Base-by-base conservation (phyloP, 2,888 invertebrate genomes). In the Dryobota labecula region DNA sequence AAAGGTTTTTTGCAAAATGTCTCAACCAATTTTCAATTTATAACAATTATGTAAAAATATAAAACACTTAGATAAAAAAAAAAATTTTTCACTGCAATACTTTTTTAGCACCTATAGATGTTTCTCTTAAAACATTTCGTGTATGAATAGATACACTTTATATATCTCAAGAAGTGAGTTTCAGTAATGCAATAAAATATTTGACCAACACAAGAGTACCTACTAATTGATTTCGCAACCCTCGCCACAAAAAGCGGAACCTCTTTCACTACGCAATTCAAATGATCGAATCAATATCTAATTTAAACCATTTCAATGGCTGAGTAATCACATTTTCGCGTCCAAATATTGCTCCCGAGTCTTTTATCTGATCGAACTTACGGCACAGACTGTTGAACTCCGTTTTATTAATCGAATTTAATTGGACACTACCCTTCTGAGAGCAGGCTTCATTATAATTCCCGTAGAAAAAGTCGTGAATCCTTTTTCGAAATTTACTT, bases 341-440 rank as follows among this genome's bases (percentile, higher is more conserved):
- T 58, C 49, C 53, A 65, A 82, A 73, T 68, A 78, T 82, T 78
- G 45, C 60, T 66, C 53, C 66, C 54, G 54, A 67, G 27, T 61
- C 58, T 69, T 78, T 78, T 82, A 79, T 85, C 76, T 73, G 67
- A 81, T 69, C 73, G 56, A 73, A 67, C 76, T 78, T 78, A 76
- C 80, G 72, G 81, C 53, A 43, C 69, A 65, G 41, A 20, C 57
- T 66, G 57, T 74, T 77, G 82, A 79, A 76, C 75, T 79, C 74
- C 83, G 82, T 86, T 83, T 73, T 83, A 79, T 73, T 85, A 88
- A 88, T 86, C 86, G 84, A 85, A 81, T 86, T 79, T 86, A 88
- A 87, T 89, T 89, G 86, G 84, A 88, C 81, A 78, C 82, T 78
- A 87, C 84, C 89, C 85, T 89, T 88, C 82, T 63, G 70, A 71